phyloP scores from a whole-genome alignment of 1,140 invertebrate genomes.

The Cydia amplana region DNA sequence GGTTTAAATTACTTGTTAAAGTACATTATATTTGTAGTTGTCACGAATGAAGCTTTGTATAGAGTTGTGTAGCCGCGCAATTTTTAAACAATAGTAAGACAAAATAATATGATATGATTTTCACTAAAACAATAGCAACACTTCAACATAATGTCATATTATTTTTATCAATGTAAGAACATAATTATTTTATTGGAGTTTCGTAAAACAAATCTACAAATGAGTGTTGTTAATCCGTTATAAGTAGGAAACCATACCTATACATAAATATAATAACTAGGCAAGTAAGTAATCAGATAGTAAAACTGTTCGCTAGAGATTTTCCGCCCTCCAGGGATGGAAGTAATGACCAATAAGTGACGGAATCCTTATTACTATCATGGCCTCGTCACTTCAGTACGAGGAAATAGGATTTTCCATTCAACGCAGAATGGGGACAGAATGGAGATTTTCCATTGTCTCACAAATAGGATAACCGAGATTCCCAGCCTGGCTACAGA shows the following conservation, averaged over 20 bases:
- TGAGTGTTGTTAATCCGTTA: no score
- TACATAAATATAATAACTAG: background rate
- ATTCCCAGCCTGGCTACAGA: conserved; percentile 34
- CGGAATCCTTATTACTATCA: conserved; percentile 32
- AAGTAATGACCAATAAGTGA: conserved; percentile 31
- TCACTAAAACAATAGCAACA: no score
- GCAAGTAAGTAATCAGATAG: background rate
- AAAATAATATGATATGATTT: no score
- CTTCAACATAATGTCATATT: no score
- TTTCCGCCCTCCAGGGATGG: background rate
- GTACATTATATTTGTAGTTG: no score
- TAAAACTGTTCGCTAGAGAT: background rate
- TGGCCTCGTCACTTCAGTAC: conserved; percentile 24
- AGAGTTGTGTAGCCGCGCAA: no score
- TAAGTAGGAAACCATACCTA: background rate
- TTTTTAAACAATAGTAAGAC: no score
- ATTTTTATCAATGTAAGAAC: no score
- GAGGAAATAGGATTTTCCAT: conserved; percentile 28
- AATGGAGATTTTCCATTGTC: conserved; percentile 27
- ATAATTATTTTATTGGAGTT: no score
- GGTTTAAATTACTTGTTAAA: no score
- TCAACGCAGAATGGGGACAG: conserved; percentile 15
- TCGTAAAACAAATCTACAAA: no score
- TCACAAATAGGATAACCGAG: conserved; percentile 29
- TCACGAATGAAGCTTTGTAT: no score